A percentile compares a stretch with the other conserved stretches of the same genome.
These are phyloP conservation scores for Garra rufa DNA, from an alignment of 2,113 vertebrate species.

Conservation along the genomic window DNA sequence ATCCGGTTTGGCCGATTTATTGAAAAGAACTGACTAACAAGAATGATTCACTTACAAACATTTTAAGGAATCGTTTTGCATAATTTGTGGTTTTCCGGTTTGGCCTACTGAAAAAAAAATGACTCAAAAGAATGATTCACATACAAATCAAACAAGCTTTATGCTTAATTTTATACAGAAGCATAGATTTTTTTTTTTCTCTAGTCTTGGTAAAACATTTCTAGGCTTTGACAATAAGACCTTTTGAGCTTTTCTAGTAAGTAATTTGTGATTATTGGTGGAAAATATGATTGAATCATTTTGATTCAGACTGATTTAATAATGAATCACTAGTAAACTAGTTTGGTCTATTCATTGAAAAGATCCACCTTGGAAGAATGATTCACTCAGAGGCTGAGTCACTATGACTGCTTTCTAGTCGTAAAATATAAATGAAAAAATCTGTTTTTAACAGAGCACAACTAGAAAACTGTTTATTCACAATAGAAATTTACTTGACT, in stretches of 20 bases:
- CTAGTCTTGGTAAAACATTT: no score
- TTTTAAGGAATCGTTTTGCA: no score
- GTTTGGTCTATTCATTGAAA: neutral
- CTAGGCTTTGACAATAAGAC: no score
- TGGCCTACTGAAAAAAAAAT: no score
- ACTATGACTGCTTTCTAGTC: neutral
- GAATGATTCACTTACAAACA: neutral
- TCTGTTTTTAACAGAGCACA: neutral
- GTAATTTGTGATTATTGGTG: no score
- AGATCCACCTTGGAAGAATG: neutral
- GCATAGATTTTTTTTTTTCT: no score
- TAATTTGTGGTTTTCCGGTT: no score
- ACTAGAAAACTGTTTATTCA: neutral
- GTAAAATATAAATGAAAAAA: neutral
- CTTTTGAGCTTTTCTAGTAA: no score
- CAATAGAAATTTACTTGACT: neutral
- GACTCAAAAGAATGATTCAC: no score
- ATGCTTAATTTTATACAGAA: no score
- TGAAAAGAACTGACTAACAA: neutral
- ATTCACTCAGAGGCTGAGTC: neutral
- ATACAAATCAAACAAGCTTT: no score
- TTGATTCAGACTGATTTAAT: neutral
- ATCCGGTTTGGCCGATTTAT: neutral
- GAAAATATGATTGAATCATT: no score
- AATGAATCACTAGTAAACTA: neutral